phyloP scores from a whole-genome alignment of 2,113 vertebrate genomes.

The Crotalus helleri region DNA sequence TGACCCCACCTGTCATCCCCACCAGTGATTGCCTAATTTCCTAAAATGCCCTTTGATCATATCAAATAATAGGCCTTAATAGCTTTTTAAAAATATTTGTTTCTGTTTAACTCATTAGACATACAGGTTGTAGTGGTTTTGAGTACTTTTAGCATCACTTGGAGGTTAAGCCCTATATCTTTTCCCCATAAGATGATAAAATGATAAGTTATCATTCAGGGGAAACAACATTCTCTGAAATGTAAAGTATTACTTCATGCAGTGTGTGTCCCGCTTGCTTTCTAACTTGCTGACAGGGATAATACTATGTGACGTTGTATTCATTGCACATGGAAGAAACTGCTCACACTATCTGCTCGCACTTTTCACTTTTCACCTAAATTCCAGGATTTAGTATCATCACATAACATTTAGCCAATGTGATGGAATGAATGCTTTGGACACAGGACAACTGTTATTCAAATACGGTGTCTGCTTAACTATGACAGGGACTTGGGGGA shows the following conservation, averaged over 20 bases:
- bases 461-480: background rate
- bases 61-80: background rate
- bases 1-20: background rate
- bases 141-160: background rate
- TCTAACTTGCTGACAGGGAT: background rate
- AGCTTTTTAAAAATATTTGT: background rate
- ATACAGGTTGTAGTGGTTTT: background rate
- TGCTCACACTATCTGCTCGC: background rate
- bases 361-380: background rate
- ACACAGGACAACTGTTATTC: background rate
- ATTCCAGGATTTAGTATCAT: background rate
- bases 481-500: background rate
- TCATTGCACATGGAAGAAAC: background rate
- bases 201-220: background rate
- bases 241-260: background rate
- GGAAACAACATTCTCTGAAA: background rate
- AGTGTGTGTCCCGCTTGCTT: no score
- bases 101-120: background rate
- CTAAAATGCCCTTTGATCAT: background rate
- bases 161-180: conserved; percentile 4
- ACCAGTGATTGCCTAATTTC: background rate
- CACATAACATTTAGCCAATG: background rate
- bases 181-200: background rate
- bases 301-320: background rate
- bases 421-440: background rate